Base-by-base conservation (phyloP, 2,113 vertebrate genomes). In the Heterotis niloticus region DNA sequence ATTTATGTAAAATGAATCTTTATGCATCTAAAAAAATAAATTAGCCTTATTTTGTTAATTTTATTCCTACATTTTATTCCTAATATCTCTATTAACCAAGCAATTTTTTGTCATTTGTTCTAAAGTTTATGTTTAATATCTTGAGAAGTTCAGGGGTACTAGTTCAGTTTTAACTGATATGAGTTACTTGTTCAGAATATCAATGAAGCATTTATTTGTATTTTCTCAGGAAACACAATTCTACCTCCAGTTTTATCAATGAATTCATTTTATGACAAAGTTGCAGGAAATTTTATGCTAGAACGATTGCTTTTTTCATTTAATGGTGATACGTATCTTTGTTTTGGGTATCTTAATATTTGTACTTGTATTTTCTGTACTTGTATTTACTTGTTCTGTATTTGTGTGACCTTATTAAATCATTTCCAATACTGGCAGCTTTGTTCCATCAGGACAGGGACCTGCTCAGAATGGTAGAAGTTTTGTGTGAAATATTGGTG, bases 211-310 rank as follows among this genome's bases (percentile, higher is more conserved):
- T 76, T 80, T 70, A 44, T 84, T 81, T 81, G 76, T 82, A 13
- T 83, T 89, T 59, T 90, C 91, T 92, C 92, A 93, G 92, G 91
- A 93, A 93, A 90, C 86, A 90, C 89, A 90, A 86, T 87, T 91
- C 92, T 93, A 91, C 91, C 92, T 92, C 91, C 89, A 89, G 82
- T 90, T 88, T 83, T 78, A 91, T 81, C 83, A 85, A 87, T 89
- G 85, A 85, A 85, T 84, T 84, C 85, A 86, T 67, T 84, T 79
- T 84, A 87, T 86, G 85, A 81, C 84, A 81, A 85, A 80, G 84
- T 89, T 86, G 86, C 86, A 87, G 79, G 86, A 86, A 73, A 79
- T 64, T 52, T 57, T 78, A 75, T 65, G 66, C 64, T 75, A 78
- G 66, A 65, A 80, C 26, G 74, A 80, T 80, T 71, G 60, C 67